Evolutionary conservation across 2,797 vertebrate genomes (phyloP), one percentile per base, ranked within the genome.

Genomic region (Miichthys miiuy): DNA sequence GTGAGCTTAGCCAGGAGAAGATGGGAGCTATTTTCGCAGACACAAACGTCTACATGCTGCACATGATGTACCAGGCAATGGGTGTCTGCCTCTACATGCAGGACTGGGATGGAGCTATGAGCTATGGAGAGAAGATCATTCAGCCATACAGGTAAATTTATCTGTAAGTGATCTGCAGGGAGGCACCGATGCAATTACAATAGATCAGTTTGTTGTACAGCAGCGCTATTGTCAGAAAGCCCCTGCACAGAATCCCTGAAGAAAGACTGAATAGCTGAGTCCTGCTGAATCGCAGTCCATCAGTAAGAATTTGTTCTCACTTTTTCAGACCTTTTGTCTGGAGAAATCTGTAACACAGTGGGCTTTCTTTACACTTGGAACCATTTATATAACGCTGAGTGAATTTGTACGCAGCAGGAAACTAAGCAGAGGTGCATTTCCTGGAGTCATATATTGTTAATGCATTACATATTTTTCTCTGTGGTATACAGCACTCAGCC

Each of bases 41-140:
- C 72, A 98, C 96, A 54, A 99, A 99, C 4, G 97, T 99, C 75
- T 99, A 99, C 89, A 97, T 99, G 97, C 86, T 99, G 74, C 98
- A 99, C 88, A 99, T 99, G 98, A 99, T 98, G 97, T 99, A 99
- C 92, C 98, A 99, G 87, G 96, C 98, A 80, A 99, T 99, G 98
- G 98, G 98, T 0, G 97, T 99, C 68, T 99, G 98, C 83, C 95
- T 99, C n/a, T 99, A 98, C 13, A 95, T 97, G 96, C 97, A 99
- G 88, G 98, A 99, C 91, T 99, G 98, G 97, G 98, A 99, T 3
- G 96, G 97, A 50, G 98, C 98, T 0, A 96, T 99, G 92, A 95
- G 93, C 52, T 98, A 99, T 0, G 98, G 98, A 5, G 96, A 97
- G 94, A 99, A 98, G 91, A 97, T 99, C 77, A 94, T 98, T 86